Evolutionary conservation across 2,113 vertebrate species (phyloP), one percentile per base, ranked within the genome.

Genomic region (Oenanthe oenanthe): DNA sequence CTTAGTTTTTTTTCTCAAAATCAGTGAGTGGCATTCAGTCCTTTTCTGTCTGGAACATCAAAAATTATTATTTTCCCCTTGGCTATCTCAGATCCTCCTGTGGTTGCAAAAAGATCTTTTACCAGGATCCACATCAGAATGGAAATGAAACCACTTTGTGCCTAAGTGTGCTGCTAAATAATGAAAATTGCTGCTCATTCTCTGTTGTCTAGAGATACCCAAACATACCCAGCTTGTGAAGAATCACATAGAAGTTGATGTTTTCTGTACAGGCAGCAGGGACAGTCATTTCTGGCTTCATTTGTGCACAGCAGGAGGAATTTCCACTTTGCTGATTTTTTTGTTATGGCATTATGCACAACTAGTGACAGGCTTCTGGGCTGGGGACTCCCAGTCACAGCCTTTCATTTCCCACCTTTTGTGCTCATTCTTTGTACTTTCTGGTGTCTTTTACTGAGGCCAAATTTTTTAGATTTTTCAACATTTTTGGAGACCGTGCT

Each of bases 281-380:
- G 56, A 62, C 58, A 79, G 34, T 42, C 0, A 29, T 85, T 93
- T 75, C 57, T 93, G 74, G 36, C 57, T 85, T 79, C 45, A 54
- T 89, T 85, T 94, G 25, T 79, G 90, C 85, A 65, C 58, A 73
- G 74, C 54, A 88, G 78, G 90, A 89, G 32, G 66, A 92, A 89
- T 93, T 96, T 96, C 74, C 66, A 89, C 48, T 89, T 84, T 89
- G 21, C 24, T 87, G 73, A 51, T 78, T 94, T 90, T 75, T 92
- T 91, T 95, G 47, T 91, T 74, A 29, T 2, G 22, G 25, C 5
- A 34, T 81, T 65, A 50, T 4, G 0, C 22, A 29, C 19, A 56
- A 11, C 21, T n/a, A 58, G 58, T 70, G 74, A 66, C 31, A 83
- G 10, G 42, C 28, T 42, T 42, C 24, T 36, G 40, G 93, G 18